Conservation (phyloP, 2,113 vertebrate genomes). For the Colossoma macropomum region DNA sequence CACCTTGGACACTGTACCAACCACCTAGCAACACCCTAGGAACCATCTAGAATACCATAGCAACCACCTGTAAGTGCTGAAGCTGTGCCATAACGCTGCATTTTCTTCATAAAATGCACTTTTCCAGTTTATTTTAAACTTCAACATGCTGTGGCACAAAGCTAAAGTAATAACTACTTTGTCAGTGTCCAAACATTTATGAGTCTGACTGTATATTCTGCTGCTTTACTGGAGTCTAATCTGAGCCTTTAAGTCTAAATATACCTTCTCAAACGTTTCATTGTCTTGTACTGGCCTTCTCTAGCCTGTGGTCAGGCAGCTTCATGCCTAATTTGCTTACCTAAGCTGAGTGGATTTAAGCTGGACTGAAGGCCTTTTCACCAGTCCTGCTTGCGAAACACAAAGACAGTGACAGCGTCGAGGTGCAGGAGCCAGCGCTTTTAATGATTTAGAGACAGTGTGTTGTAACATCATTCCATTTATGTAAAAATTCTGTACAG, state of each 20-base stretch:
- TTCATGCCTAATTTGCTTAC: conserved; percentile 43
- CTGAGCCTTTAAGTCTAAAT: conserved; percentile 46
- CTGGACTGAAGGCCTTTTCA: neutral
- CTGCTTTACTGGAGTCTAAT: conserved; percentile 38
- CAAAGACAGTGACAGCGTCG: conserved; percentile 51
- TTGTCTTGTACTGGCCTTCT: conserved; percentile 17
- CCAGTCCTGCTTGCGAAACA: neutral
- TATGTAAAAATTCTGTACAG: conserved; percentile 61
- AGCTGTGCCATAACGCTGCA: no score
- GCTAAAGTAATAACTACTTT: no score
- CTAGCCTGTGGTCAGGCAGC: conserved; percentile 61
- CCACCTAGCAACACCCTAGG: no score
- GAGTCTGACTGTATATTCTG: no score
- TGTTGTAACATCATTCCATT: conserved; percentile 75
- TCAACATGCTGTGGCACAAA: no score
- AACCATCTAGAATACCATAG: no score
- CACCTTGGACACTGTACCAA: no score
- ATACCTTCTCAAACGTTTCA: neutral
- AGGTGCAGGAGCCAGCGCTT: conserved; percentile 48
- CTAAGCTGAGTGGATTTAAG: neutral
- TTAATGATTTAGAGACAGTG: conserved; percentile 39
- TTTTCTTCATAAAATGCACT: no score
- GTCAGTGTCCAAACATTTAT: no score
- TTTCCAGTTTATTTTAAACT: no score
- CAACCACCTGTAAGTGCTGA: no score